Base-by-base conservation (phyloP, 2,113 vertebrate genomes). In the Pluvianellus socialis region DNA sequence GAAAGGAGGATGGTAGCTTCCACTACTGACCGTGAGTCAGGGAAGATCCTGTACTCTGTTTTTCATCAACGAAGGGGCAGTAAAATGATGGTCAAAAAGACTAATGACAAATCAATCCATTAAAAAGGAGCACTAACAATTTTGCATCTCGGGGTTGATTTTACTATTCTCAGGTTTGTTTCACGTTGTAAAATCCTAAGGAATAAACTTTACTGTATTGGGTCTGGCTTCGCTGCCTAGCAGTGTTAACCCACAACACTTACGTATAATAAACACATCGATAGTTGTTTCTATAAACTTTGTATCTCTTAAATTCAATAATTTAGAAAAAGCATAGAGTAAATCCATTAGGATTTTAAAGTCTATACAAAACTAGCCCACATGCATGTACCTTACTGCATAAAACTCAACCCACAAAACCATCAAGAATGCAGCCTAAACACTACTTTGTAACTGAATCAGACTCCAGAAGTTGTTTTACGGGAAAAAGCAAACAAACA, bases 111-210 rank as follows among this genome's bases (percentile, higher is more conserved):
- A 35, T 88, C 56, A 50, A 28, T 91, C 59, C 66, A 83, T 95
- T 95, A 83, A 92, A 79, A 92, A 83, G 42, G 50, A 94, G 32
- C 81, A 88, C 68, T 89, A 89, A 83, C 81, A 77, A 84, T 93
- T 65, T 13, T 38, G 61, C 70, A 56, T 18, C 62, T 66, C 20
- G 33, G 72, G 49, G 7, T 40, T 75, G 75, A 47, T 4, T 22
- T 35, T 79, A 63, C 40, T 62, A 20, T 71, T 79, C 61, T 67
- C 67, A 55, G 40, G 23, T 91, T 88, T 75, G 28, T 66, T 65
- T 81, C n/a, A 42, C 5, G 4, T 63, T 59, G 14, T 11, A 23
- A 70, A 12, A 86, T 19, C 26, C 53, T 66, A 61, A 56, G 38
- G 81, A 75, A 67, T 40, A 61, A 71, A 61, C 4, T 10, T 55